A percentile compares a stretch with the other conserved stretches of the same genome.
These are phyloP conservation scores for Myotis vivesi DNA, from an alignment of 2,797 vertebrate genomes.

Conservation along the genomic window DNA sequence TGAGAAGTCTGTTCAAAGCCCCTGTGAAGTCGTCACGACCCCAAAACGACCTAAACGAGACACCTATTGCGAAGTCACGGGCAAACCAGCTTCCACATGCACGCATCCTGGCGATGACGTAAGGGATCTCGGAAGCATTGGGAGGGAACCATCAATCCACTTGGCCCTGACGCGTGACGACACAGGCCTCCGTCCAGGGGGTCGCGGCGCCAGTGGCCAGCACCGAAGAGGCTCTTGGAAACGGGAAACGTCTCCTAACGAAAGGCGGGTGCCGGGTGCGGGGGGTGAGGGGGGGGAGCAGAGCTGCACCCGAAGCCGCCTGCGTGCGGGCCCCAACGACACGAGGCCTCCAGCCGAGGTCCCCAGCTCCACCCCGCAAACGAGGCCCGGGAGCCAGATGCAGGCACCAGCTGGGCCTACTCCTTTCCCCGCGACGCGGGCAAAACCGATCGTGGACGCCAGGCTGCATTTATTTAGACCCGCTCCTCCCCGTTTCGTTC, in stretches of 20 bases:
- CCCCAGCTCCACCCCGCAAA: background rate
- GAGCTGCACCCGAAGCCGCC: background rate
- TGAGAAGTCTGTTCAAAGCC: background rate
- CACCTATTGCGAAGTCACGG: background rate
- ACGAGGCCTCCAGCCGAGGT: background rate
- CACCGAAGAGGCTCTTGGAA: background rate
- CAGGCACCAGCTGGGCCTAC: background rate
- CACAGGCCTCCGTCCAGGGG: background rate
- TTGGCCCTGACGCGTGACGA: background rate
- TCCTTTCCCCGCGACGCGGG: background rate
- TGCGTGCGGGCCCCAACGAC: no score
- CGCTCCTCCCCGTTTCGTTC: background rate
- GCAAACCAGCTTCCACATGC: background rate
- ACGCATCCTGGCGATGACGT: background rate
- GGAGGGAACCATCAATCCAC: background rate
- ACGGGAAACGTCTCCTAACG: background rate
- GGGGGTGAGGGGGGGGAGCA: fast-evolving
- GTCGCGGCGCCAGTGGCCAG: background rate
- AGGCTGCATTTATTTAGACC: background rate
- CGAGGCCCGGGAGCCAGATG: background rate
- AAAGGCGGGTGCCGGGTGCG: no score
- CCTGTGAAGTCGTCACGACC: background rate
- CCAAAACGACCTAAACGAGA: background rate
- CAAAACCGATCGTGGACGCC: background rate
- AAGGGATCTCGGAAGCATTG: background rate